Conservation (phyloP, 2,888 invertebrate genomes). For the Aromia moschata region DNA sequence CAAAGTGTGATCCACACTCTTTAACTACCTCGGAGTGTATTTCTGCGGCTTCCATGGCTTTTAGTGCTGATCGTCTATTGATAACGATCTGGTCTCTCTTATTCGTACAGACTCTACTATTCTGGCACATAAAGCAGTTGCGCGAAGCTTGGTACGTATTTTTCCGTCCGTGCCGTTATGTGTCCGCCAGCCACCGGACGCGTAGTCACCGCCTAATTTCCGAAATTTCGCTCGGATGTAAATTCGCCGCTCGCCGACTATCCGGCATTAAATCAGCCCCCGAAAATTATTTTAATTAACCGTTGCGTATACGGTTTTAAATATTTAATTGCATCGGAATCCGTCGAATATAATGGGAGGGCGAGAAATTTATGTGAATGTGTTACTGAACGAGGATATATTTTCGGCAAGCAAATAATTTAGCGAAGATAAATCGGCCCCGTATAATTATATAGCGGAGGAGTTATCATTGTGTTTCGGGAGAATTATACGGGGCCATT, state of each 20-base stretch:
- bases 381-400: background rate
- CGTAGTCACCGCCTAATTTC: too few species aligned
- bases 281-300: slow-evolving; percentile 31
- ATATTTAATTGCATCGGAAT: slow-evolving; percentile 6
- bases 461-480: slow-evolving; percentile 7
- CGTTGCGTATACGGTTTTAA: slow-evolving; percentile 1
- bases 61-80: too few species aligned
- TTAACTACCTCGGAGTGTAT: too few species aligned
- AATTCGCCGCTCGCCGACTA: background rate
- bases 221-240: background rate
- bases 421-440: background rate
- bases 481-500: background rate
- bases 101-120: too few species aligned
- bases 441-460: slow-evolving; percentile 7
- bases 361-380: slow-evolving; percentile 2
- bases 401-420: slow-evolving; percentile 1
- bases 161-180: too few species aligned
- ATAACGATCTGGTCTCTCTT: too few species aligned
- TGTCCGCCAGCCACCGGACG: too few species aligned
- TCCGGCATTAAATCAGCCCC: background rate
- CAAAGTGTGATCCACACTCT: too few species aligned
- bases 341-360: background rate
- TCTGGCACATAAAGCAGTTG: too few species aligned
- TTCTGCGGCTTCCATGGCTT: too few species aligned
- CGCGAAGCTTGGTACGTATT: too few species aligned